These are phyloP conservation scores for Mustela erminea DNA, from an alignment of 2,797 vertebrate genomes.

Conservation along the genomic window DNA sequence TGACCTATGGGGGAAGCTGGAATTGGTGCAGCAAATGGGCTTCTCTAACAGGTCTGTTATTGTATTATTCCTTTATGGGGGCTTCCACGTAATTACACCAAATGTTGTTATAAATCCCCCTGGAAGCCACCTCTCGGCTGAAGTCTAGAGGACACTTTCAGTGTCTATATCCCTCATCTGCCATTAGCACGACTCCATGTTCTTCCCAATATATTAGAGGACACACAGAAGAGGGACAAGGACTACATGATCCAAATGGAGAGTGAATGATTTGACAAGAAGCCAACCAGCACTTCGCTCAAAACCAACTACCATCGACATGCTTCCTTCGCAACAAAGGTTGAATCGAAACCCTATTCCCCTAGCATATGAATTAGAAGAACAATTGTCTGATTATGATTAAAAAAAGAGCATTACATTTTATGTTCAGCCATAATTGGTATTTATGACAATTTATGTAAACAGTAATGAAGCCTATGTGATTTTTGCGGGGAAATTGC, in stretches of 20 bases:
- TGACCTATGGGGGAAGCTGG: slow-evolving; percentile 85
- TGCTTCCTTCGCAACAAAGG: slow-evolving; percentile 88
- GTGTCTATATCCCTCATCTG: slow-evolving; percentile 74
- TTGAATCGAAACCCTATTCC: slow-evolving; percentile 89
- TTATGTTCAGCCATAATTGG: slow-evolving; percentile 92
- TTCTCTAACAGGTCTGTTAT: slow-evolving; percentile 87
- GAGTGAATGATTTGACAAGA: slow-evolving; percentile 84
- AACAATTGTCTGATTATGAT: slow-evolving; percentile 92
- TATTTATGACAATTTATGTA: slow-evolving; percentile 93
- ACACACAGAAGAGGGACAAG: slow-evolving; percentile 82
- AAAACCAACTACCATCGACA: slow-evolving; percentile 85
- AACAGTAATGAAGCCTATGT: slow-evolving; percentile 92
- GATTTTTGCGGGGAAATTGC: slow-evolving; percentile 91
- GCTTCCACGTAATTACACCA: slow-evolving; percentile 85
- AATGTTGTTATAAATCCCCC: slow-evolving; percentile 89
- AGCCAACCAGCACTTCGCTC: slow-evolving; percentile 85
- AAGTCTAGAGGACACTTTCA: slow-evolving; percentile 85
- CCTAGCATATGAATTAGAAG: slow-evolving; percentile 89
- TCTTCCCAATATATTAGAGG: slow-evolving; percentile 84
- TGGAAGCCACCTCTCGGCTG: slow-evolving; percentile 80
- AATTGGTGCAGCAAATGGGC: slow-evolving; percentile 85
- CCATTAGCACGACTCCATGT: slow-evolving; percentile 73
- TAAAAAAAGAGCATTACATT: slow-evolving; percentile 90
- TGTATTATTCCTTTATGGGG: slow-evolving; percentile 87
- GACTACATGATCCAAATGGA: slow-evolving; percentile 83